Percentiles rank a stretch among this genome's conserved stretches.
These are phyloP conservation scores for Nothobranchius kuhntae DNA, from an alignment of 2,113 vertebrate genomes.

Conservation along the genomic window DNA sequence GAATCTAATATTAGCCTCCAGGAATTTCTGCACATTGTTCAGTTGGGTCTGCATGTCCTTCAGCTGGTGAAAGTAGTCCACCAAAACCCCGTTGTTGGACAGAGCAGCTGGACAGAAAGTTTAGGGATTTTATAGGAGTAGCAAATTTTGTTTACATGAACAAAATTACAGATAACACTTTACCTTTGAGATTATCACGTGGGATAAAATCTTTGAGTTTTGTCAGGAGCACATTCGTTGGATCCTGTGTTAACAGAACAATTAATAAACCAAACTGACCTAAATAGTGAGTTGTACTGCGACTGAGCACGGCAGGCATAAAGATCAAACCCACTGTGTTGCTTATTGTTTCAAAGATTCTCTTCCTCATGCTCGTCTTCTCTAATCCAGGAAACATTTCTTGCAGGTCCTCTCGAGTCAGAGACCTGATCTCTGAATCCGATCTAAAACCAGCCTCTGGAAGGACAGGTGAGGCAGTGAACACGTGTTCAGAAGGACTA, in stretches of 20 bases:
- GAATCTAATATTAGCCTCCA: slow-evolving; percentile 45
- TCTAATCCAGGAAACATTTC: background rate
- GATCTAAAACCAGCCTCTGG: rapidly evolving
- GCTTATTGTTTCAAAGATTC: slow-evolving; percentile 12
- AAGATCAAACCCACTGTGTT: slow-evolving; percentile 18
- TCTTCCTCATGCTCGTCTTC: background rate
- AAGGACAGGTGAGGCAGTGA: background rate
- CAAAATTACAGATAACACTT: background rate
- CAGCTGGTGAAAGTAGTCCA: slow-evolving; percentile 42
- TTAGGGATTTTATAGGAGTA: background rate
- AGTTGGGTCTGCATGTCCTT: slow-evolving; percentile 43
- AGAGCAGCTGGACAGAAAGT: slow-evolving; percentile 36
- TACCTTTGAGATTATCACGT: slow-evolving; percentile 2
- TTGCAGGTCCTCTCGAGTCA: slow-evolving; percentile 13
- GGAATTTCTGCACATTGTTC: slow-evolving; percentile 11
- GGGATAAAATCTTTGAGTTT: background rate
- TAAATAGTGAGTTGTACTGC: no score
- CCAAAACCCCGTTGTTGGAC: slow-evolving; percentile 16
- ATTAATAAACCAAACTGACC: background rate
- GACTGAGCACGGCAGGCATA: background rate
- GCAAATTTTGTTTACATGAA: background rate
- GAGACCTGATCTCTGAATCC: background rate
- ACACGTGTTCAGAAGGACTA: no score
- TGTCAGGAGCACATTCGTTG: background rate
- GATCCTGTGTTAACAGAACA: slow-evolving; percentile 13